Evolutionary conservation across 2,888 invertebrate species (phyloP).

Genomic region (Aricia artaxerxes): DNA sequence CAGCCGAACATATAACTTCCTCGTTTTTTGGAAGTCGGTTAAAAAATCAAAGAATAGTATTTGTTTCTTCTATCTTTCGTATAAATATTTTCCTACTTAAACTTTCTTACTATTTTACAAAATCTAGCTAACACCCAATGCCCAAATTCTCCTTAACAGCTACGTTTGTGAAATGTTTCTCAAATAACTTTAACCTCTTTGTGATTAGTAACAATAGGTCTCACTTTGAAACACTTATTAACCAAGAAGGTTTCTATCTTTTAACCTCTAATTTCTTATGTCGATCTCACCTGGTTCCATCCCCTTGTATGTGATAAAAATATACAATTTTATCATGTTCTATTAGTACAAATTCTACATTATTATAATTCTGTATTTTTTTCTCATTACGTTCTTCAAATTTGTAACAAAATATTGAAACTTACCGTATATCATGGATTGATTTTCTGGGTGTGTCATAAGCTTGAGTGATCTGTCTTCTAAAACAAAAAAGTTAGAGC

Average conservation of each 20-base stretch:
- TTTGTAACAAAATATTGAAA: conserved; percentile 43
- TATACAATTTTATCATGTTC: conserved; percentile 27
- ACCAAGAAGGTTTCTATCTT: background rate
- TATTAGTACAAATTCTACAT: conserved; percentile 6
- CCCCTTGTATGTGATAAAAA: conserved; percentile 37
- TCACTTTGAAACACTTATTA: too few species aligned
- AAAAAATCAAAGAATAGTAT: too few species aligned
- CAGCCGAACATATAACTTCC: too few species aligned
- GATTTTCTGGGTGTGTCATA: conserved; percentile 87
- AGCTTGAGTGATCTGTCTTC: conserved; percentile 80
- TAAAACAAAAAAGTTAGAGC: conserved; percentile 46
- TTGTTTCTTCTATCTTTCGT: too few species aligned
- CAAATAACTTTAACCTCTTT: background rate
- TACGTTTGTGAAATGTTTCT: too few species aligned
- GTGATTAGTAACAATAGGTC: too few species aligned
- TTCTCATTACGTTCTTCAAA: background rate
- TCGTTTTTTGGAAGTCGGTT: too few species aligned
- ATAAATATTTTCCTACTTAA: too few species aligned
- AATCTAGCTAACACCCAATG: too few species aligned
- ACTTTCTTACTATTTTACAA: too few species aligned
- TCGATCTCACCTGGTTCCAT: conserved; percentile 42
- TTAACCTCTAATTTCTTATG: conserved; percentile 20
- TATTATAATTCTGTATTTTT: background rate
- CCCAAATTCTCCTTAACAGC: too few species aligned
- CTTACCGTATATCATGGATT: conserved; percentile 93